phyloP scores from a whole-genome alignment of 2,113 vertebrate genomes.

The Chaetorhynchus papuensis region DNA sequence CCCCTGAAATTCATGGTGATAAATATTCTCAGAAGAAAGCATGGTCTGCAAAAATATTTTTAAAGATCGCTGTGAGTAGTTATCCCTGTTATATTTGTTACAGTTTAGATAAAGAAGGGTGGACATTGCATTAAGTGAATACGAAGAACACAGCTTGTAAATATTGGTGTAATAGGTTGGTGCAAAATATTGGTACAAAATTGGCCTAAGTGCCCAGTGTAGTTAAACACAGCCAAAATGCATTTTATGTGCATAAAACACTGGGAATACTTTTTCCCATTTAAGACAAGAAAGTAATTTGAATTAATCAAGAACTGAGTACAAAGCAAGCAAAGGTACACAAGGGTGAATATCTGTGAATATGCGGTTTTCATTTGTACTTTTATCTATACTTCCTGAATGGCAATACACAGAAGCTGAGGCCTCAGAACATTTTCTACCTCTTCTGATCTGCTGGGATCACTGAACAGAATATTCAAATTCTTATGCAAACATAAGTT shows the following conservation, averaged over 20 bases:
- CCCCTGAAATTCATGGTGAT: neutral
- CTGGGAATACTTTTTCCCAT: accelerated
- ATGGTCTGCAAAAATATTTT: neutral
- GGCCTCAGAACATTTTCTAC: neutral
- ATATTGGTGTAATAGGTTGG: neutral
- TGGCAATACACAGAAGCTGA: neutral
- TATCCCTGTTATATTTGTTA: neutral
- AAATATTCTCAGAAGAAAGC: neutral
- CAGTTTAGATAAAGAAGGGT: neutral
- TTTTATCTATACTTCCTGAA: neutral
- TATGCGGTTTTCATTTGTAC: neutral
- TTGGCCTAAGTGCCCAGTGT: neutral
- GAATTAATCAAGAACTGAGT: neutral
- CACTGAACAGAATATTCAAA: neutral
- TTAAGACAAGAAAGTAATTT: neutral
- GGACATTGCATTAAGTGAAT: neutral
- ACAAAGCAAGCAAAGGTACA: neutral
- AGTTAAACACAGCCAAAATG: neutral
- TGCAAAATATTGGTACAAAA: neutral
- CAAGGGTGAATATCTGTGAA: neutral
- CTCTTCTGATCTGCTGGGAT: neutral
- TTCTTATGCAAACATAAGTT: neutral
- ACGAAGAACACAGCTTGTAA: neutral
- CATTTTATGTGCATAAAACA: neutral
- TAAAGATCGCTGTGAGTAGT: neutral